Conservation (phyloP, 2,113 vertebrate genomes). For the Equus przewalskii region DNA sequence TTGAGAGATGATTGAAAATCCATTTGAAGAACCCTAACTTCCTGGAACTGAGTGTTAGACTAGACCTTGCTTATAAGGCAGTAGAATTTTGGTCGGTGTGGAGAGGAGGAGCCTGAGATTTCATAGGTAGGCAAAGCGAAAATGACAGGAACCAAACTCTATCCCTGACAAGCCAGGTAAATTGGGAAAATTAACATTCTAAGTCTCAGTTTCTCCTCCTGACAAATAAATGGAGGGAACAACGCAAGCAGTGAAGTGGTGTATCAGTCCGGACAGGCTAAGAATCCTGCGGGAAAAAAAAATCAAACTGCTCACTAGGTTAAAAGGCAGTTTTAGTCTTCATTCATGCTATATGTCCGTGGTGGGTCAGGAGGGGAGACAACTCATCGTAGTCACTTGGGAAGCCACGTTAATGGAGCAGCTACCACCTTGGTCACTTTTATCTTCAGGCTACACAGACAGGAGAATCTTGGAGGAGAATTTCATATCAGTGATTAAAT, state of each 20-base stretch:
- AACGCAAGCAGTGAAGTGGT: accelerated
- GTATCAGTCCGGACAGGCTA: background rate
- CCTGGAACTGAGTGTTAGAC: background rate
- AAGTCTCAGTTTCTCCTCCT: background rate
- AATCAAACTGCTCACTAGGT: accelerated
- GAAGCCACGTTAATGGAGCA: accelerated
- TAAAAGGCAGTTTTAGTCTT: background rate
- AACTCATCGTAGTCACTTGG: accelerated
- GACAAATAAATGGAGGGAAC: background rate
- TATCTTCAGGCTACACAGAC: background rate
- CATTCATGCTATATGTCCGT: accelerated
- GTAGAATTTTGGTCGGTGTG: background rate
- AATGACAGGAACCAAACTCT: background rate
- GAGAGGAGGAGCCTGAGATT: accelerated
- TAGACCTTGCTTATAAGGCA: background rate
- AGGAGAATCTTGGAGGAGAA: background rate
- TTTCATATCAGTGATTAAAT: background rate
- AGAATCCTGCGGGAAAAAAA: too few relatives aligned
- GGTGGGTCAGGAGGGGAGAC: accelerated
- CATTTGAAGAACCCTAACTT: background rate
- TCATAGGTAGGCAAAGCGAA: background rate
- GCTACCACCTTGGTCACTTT: background rate
- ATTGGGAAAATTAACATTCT: background rate
- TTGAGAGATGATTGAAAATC: background rate
- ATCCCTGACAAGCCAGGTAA: background rate